These are phyloP conservation scores for Sardina pilchardus DNA, from an alignment of 2,113 vertebrate species.

Conservation along the genomic window DNA sequence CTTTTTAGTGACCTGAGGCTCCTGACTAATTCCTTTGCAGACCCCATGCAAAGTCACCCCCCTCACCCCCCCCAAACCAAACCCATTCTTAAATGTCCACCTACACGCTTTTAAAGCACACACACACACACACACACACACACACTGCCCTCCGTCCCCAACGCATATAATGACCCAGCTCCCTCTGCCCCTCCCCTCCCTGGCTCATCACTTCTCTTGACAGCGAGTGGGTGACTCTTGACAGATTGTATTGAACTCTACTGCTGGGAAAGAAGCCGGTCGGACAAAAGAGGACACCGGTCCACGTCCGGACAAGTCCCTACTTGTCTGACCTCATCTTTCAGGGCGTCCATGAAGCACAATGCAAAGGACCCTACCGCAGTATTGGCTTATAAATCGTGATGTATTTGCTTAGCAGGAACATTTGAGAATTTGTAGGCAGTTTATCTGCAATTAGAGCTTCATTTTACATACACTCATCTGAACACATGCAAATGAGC, in stretches of 20 bases:
- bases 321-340: slow-evolving; percentile 67
- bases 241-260: slow-evolving; percentile 68
- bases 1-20: neutral
- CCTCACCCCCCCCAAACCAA: neutral
- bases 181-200: neutral
- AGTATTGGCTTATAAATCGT: neutral
- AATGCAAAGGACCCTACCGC: neutral
- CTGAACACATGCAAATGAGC: neutral
- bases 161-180: neutral
- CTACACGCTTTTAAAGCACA: neutral
- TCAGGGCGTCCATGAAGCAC: slow-evolving; percentile 22
- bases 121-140: neutral
- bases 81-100: neutral
- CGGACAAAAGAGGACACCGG: slow-evolving; percentile 74
- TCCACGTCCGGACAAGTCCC: slow-evolving; percentile 68
- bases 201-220: slow-evolving; percentile 67
- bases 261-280: slow-evolving; percentile 65
- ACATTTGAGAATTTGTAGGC: neutral
- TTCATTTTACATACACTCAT: neutral
- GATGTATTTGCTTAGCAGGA: neutral
- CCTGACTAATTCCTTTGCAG: neutral
- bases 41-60: neutral
- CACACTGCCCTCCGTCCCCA: too few species aligned
- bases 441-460: neutral
- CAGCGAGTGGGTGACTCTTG: slow-evolving; percentile 72